These are phyloP conservation scores for Montipora capricornis DNA, from an alignment of 64 coral and sea anemone species.

Conservation along the genomic window DNA sequence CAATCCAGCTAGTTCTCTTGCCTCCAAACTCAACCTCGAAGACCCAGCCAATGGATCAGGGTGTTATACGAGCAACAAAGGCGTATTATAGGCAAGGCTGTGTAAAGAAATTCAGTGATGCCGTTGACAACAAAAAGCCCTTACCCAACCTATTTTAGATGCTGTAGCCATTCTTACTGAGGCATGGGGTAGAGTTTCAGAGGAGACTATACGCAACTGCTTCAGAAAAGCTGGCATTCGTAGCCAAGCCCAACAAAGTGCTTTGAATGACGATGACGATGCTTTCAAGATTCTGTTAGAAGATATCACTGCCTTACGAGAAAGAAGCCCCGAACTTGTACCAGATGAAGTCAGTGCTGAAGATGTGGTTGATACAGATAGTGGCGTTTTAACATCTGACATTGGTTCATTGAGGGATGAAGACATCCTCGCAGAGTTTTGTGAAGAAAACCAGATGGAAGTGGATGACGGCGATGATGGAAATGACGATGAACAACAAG, in stretches of 20 bases:
- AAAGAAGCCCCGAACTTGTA: conserved; percentile 1
- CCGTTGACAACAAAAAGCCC: background rate
- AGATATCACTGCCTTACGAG: background rate
- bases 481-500: no score
- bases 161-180: background rate
- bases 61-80: conserved; percentile 42
- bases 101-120: background rate
- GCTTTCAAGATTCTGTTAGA: background rate
- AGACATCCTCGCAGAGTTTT: no score
- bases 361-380: conserved; percentile 6
- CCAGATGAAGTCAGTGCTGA: background rate
- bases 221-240: no score
- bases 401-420: no score
- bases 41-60: conserved; percentile 70
- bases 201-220: no score
- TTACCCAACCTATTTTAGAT: background rate
- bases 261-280: no score
- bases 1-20: conserved; percentile 62
- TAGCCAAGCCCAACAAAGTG: no score
- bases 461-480: no score
- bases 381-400: no score
- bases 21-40: conserved; percentile 62
- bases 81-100: background rate
- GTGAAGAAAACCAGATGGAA: no score
- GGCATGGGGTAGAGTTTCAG: no score